Conservation (phyloP, 2,888 invertebrate genomes). For the Mimachlamys varia region DNA sequence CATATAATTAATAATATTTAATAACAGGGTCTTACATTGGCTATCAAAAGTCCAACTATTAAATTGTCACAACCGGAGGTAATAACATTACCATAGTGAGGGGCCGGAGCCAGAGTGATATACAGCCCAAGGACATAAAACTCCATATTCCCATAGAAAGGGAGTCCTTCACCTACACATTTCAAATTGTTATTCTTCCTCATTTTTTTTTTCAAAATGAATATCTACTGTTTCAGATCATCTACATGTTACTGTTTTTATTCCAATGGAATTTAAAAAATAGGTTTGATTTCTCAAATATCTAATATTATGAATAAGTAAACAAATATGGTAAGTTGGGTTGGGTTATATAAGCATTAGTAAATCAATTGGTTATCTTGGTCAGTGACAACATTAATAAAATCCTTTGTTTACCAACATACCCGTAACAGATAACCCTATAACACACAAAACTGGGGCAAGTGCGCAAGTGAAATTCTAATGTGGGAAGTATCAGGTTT, state of each 20-base stretch:
- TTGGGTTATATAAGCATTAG: too few relatives aligned
- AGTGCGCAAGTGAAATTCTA: too few relatives aligned
- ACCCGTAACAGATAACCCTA: not conserved
- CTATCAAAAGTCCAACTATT: not conserved
- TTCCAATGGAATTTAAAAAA: too few relatives aligned
- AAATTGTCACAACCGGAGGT: not conserved
- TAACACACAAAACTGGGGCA: not conserved
- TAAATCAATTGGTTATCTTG: too few relatives aligned
- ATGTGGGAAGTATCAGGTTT: too few relatives aligned
- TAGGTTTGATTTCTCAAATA: too few relatives aligned
- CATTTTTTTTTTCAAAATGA: too few relatives aligned
- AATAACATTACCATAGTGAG: not conserved
- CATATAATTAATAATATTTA: not conserved
- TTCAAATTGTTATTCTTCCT: not conserved
- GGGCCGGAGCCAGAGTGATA: not conserved
- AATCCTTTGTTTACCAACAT: not conserved
- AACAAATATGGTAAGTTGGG: too few relatives aligned
- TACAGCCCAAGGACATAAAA: not conserved
- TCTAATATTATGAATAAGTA: too few relatives aligned
- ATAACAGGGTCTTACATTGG: not conserved
- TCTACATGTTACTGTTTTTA: too few relatives aligned
- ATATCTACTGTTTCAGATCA: not conserved
- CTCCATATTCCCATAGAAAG: not conserved
- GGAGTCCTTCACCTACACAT: not conserved
- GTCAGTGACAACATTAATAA: not conserved